phyloP scores from a whole-genome alignment of 1,140 invertebrate species.

The Coptotermes formosanus region DNA sequence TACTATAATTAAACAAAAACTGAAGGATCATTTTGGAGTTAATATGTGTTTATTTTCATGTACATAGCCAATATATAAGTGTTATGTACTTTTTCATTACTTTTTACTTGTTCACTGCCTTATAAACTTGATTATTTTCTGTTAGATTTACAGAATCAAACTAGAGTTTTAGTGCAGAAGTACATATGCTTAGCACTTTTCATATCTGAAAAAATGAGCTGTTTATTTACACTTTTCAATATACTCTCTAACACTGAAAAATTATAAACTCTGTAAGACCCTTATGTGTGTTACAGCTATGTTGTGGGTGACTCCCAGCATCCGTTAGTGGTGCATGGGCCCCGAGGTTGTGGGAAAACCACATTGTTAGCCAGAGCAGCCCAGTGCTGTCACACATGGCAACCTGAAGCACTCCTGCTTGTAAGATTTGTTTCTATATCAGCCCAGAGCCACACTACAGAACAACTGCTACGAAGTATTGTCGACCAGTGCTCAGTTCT shows the following conservation, averaged over 20 bases:
- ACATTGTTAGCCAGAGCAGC: constrained; percentile 70
- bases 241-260: too few species aligned
- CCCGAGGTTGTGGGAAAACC: constrained; percentile 77
- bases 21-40: too few species aligned
- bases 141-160: too few species aligned
- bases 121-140: background rate
- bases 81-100: too few species aligned
- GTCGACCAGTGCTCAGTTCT: constrained; percentile 66
- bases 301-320: constrained; percentile 55
- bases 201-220: too few species aligned
- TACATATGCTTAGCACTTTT: too few species aligned
- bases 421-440: constrained; percentile 67
- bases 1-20: too few species aligned
- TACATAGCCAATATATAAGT: too few species aligned
- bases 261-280: background rate
- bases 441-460: constrained; percentile 62
- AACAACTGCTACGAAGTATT: constrained; percentile 63
- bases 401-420: constrained; percentile 60
- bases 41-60: too few species aligned
- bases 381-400: constrained; percentile 64
- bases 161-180: too few species aligned
- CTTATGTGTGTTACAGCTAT: constrained; percentile 54
- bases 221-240: too few species aligned
- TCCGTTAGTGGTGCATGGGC: constrained; percentile 73
- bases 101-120: background rate